These are phyloP conservation scores for Syncerus caffer DNA, from an alignment of 2,797 vertebrate species.

Conservation along the genomic window DNA sequence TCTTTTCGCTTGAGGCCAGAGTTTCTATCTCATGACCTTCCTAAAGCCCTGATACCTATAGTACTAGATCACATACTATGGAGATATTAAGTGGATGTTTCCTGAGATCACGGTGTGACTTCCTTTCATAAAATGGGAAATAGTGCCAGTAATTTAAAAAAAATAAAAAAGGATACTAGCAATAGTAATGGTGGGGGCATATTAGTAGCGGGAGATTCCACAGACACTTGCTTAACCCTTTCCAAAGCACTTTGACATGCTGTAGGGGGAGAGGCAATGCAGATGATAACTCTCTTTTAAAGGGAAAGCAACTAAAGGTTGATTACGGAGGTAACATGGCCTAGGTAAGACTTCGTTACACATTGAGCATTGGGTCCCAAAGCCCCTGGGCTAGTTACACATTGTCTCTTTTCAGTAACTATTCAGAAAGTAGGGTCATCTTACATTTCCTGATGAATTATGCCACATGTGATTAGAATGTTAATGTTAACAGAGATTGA, in stretches of 20 bases:
- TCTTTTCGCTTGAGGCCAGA: not conserved
- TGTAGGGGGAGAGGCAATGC: not conserved
- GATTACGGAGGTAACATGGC: not conserved
- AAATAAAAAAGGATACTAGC: not conserved
- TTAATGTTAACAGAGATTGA: not conserved
- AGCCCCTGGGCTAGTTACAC: not conserved
- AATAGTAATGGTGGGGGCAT: not conserved
- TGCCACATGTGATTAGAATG: not conserved
- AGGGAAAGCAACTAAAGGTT: not conserved
- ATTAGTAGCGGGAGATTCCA: not conserved
- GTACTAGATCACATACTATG: not conserved
- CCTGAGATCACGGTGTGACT: not conserved
- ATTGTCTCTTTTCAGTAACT: not conserved
- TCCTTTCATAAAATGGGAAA: not conserved
- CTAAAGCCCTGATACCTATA: not conserved
- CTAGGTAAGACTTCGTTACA: not conserved
- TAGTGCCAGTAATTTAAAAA: not conserved
- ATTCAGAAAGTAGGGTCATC: not conserved
- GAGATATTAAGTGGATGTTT: not conserved
- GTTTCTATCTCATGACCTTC: not conserved
- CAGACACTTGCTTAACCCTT: not conserved
- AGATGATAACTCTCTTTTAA: not conserved
- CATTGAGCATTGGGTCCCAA: not conserved
- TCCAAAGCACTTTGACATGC: not conserved
- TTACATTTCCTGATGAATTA: not conserved